These are phyloP conservation scores for Eleginops maclovinus DNA, from an alignment of 2,113 vertebrate genomes.

Conservation along the genomic window DNA sequence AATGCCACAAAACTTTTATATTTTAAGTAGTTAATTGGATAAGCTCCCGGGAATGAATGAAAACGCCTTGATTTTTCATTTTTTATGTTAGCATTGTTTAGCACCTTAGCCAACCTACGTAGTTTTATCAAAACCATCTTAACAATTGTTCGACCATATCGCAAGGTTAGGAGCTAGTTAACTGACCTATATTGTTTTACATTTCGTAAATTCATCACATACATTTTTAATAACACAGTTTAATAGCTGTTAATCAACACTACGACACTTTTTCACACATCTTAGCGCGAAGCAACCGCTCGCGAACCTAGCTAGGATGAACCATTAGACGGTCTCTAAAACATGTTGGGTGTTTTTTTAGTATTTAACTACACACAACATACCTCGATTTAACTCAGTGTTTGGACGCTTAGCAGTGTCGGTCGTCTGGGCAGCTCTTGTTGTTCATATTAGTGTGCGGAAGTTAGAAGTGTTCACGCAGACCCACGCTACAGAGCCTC, in stretches of 20 bases:
- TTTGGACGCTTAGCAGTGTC: background rate
- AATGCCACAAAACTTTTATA: background rate
- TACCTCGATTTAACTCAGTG: constrained; percentile 1
- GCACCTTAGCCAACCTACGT: too few species aligned
- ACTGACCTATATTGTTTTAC: rapidly evolving
- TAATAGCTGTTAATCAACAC: background rate
- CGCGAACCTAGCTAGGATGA: too few species aligned
- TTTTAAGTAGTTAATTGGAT: background rate
- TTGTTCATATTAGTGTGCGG: constrained; percentile 49
- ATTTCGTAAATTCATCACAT: too few species aligned
- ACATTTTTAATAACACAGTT: background rate
- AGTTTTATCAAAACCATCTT: too few species aligned
- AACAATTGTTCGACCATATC: background rate
- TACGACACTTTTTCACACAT: constrained; percentile 4
- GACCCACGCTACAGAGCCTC: background rate
- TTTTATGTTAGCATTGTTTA: background rate
- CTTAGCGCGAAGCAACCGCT: background rate
- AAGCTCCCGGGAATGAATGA: background rate
- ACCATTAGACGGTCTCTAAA: background rate
- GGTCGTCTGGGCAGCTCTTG: background rate
- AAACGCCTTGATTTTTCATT: background rate
- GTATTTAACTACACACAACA: background rate
- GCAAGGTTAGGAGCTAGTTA: background rate
- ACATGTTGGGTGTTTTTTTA: rapidly evolving
- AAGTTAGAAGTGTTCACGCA: background rate